Base-by-base conservation (phyloP, 2,888 invertebrate species). In the Hybos culiciformis region DNA sequence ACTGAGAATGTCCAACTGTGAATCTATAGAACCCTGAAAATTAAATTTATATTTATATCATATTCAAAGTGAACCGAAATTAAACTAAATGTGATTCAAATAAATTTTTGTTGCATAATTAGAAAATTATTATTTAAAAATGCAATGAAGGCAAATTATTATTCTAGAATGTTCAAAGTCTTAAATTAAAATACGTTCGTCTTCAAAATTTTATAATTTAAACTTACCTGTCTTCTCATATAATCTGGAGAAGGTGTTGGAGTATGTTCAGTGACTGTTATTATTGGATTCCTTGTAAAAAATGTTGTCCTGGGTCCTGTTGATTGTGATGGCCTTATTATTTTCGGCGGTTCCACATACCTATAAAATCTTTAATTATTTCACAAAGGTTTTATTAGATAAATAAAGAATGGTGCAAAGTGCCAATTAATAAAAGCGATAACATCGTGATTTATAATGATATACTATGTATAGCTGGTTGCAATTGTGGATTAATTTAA, bases 231-330 rank as follows among this genome's bases (percentile, higher is more conserved):
- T 70, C 84, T 71, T 57, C 80, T 78, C 51, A 86, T 71, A 57
- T 81, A 87, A 61, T 91, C 90, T 0, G 90, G 90, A 1, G 90
- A 90, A 1, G 90, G 88, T 5, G 85, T 80, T 1, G 93, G 93
- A 1, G 92, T 92, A 58, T 94, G 93, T 59, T 94, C 92, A 1
- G 96, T 96, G 8, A 96, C 92, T 1, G 93, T 94, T 45, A 96
- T 96, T 42, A 94, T 94, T 1, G 96, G 96, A 67, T 91, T 91
- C 42, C 85, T 79, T 47, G 83, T 80, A 50, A 81, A 80, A 54
- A 66, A 64, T 24, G 63, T 56, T 24, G 63, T 53, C n/a, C 61
- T 57, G 2, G 59, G 62, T 4, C 63, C 58, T 0, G 61, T 53
- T 1, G 61, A 55, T 43, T 59, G 62, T n/a, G 64, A 63, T 21